Base-by-base conservation (phyloP, 2,888 invertebrate species). In the Tipula lateralis region DNA sequence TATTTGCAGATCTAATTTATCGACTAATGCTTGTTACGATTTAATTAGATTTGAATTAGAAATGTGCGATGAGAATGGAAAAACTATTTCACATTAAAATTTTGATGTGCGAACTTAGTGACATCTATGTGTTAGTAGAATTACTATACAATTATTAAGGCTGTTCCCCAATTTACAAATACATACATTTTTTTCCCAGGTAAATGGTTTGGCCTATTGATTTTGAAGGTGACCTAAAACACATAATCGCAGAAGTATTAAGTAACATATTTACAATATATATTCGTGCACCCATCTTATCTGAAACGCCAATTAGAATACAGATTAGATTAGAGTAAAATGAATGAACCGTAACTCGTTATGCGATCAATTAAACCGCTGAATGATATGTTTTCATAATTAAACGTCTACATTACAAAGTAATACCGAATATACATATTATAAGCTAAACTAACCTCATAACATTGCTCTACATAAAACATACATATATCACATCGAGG, bases 21-120 rank as follows among this genome's bases (percentile, higher is more conserved):
- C 82, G 32, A 82, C 82, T 32, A 82, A 82, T 32, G 13, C 82
- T 82, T 16, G 30, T 82, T 30, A 82, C 82, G 82, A 30, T 82
- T 82, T 30, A 16, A 82, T 82, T 82, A 30, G 32, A 82, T 30
- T 82, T 82, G 82, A 82, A 82, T 66, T 66, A 66, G 66, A 66
- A 66, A 66, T 24, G 4, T n/a, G 66, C 24, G 66, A 66, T 19
- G 24, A 66, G 7, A 19, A 66, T 24, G 24, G 19, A 66, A 66
- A 66, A 66, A 44, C 44, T 44, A 16, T 16, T 36, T 4, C 16
- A 16, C 19, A 16, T 4, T 1, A 50, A 50, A 5, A 5, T n/a
- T 16, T 16, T 66, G 24, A 1, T n/a, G n/a, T 24, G 1, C 66
- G 66, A 66, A 2, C 12, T 66, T 19, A 24, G 66, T 66, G 66